Evolutionary conservation across 2,113 vertebrate genomes (phyloP).

Genomic region (Paralichthys olivaceus): DNA sequence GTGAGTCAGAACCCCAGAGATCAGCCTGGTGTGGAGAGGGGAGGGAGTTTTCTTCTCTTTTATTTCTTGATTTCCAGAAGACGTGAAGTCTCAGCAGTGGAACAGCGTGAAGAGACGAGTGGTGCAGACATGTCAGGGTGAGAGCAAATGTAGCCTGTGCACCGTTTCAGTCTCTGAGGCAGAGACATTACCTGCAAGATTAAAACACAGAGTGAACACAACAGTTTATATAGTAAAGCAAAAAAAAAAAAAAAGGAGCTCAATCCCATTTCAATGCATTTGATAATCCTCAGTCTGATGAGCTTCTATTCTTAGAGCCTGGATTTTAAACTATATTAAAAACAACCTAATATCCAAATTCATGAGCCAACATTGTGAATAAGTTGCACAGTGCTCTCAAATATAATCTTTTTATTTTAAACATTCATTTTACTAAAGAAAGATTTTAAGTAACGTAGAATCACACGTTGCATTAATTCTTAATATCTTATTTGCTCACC

Average conservation of each 20-base stretch:
- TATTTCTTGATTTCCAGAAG: slow-evolving; percentile 31
- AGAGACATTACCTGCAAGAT: slow-evolving; percentile 23
- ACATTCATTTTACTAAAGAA: background rate
- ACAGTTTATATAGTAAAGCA: background rate
- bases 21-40: background rate
- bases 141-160: background rate
- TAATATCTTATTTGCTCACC: background rate
- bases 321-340: background rate
- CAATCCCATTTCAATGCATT: background rate
- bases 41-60: background rate
- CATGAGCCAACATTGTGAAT: no score
- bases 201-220: background rate
- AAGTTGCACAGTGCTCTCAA: no score
- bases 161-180: background rate
- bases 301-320: background rate
- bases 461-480: no score
- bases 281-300: background rate
- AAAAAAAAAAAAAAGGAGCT: no score
- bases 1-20: slow-evolving; percentile 40
- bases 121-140: slow-evolving; percentile 28
- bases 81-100: background rate
- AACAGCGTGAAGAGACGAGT: background rate
- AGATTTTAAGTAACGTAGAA: no score
- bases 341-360: no score
- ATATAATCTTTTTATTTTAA: background rate